Percentiles rank a stretch among this genome's conserved stretches.
Evolutionary conservation across 2,113 vertebrate genomes (phyloP).

Genomic region (Mobula birostris): DNA sequence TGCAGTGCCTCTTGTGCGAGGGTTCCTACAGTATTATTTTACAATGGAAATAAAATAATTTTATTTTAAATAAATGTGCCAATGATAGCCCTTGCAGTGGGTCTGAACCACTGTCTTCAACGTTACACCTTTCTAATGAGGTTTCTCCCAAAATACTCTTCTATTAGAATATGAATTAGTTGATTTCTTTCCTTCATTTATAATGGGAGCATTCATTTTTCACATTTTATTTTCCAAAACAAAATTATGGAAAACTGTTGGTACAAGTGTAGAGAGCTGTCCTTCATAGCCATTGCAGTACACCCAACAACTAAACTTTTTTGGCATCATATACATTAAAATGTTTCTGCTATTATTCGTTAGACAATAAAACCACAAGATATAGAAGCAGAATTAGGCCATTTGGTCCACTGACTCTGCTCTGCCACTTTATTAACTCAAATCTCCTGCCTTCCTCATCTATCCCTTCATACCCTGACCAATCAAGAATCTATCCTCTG

Average conservation of each 20-base stretch:
- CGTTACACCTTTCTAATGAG: too few relatives aligned
- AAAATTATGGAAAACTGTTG: not conserved
- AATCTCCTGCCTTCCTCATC: too few relatives aligned
- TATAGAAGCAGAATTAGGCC: too few relatives aligned
- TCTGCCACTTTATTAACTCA: too few relatives aligned
- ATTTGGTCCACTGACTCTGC: too few relatives aligned
- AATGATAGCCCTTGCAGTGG: too few relatives aligned
- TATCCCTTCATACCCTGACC: too few relatives aligned
- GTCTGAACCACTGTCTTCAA: too few relatives aligned
- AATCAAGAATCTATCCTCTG: too few relatives aligned
- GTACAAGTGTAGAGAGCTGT: not conserved
- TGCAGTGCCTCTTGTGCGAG: too few relatives aligned
- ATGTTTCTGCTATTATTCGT: not conserved
- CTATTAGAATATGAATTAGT: not conserved
- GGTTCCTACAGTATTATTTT: not conserved
- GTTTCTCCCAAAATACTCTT: too few relatives aligned
- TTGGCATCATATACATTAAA: not conserved
- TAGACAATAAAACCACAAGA: too few relatives aligned
- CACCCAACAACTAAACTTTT: not conserved
- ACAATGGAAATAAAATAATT: not conserved
- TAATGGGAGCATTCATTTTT: not conserved
- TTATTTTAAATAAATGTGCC: not conserved
- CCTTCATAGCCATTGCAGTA: not conserved
- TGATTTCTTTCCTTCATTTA: not conserved
- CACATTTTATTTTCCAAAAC: not conserved